Conservation (phyloP, 2,888 invertebrate species). For the Stenichneumon culpator region DNA sequence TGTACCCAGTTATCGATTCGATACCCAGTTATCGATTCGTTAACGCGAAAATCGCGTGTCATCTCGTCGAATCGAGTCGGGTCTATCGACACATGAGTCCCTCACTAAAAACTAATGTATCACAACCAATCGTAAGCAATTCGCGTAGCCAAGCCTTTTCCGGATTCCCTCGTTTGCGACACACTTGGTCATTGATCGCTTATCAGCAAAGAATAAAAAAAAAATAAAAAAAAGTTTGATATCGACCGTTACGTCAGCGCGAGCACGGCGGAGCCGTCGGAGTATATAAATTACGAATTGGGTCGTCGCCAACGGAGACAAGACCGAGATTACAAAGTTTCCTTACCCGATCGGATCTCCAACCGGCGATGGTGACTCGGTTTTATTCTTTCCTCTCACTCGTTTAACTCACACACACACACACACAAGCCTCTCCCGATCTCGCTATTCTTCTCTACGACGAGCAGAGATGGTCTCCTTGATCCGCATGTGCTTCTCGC, state of each 20-base stretch:
- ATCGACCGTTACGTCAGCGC: slow-evolving; percentile 40
- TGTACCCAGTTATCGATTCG: neutral
- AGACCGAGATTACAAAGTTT: slow-evolving; percentile 78
- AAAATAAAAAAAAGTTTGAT: neutral
- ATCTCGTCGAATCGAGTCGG: neutral
- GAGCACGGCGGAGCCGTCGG: slow-evolving; percentile 28
- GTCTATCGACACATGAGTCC: slow-evolving; percentile 13
- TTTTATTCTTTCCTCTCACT: slow-evolving; percentile 41
- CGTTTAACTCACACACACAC: slow-evolving; percentile 7
- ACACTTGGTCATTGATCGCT: slow-evolving; percentile 47
- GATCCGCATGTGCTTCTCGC: slow-evolving; percentile 31
- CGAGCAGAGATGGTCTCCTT: slow-evolving; percentile 34
- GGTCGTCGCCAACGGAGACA: slow-evolving; percentile 75
- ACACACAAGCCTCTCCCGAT: neutral
- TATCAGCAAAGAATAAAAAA: slow-evolving; percentile 12
- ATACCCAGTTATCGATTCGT: neutral
- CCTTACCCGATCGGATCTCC: slow-evolving; percentile 52
- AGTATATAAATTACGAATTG: slow-evolving; percentile 80
- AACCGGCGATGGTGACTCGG: slow-evolving; percentile 44
- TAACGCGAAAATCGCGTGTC: neutral
- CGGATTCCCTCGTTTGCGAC: slow-evolving; percentile 45
- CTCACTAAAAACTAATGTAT: slow-evolving; percentile 6
- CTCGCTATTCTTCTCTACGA: slow-evolving; percentile 24
- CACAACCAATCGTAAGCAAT: neutral
- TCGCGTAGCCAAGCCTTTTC: slow-evolving; percentile 46